Percentiles rank a stretch among this genome's conserved stretches.
phyloP scores from a whole-genome alignment of 2,888 invertebrate genomes.

The Drosophila nr. medialis region DNA sequence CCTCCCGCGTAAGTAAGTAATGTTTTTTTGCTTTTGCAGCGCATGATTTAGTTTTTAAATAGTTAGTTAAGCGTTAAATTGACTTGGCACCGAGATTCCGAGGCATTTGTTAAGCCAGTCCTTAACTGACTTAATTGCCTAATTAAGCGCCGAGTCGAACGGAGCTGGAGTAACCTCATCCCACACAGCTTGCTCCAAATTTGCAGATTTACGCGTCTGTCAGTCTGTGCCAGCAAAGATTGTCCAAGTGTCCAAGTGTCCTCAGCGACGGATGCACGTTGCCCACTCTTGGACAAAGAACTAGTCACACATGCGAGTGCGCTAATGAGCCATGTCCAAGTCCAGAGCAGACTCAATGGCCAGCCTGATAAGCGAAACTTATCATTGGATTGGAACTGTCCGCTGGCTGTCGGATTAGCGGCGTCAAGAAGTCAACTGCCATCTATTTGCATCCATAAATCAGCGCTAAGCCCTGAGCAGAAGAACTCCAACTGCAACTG shows the following conservation, averaged over 20 bases:
- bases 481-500: slow-evolving; percentile 1
- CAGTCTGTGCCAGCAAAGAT: slow-evolving; percentile 19
- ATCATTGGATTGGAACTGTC: slow-evolving; percentile 54
- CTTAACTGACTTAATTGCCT: slow-evolving; percentile 71
- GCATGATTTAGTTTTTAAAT: slow-evolving; percentile 62
- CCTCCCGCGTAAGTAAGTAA: slow-evolving; percentile 7
- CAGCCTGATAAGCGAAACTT: slow-evolving; percentile 59
- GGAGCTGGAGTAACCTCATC: slow-evolving; percentile 36
- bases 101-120: slow-evolving; percentile 42
- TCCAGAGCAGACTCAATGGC: neutral
- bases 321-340: slow-evolving; percentile 61
- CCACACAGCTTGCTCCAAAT: slow-evolving; percentile 63
- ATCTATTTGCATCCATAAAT: slow-evolving; percentile 71
- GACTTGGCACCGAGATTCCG: slow-evolving; percentile 57
- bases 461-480: slow-evolving; percentile 11
- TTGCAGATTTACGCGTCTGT: slow-evolving; percentile 34
- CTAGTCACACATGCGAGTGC: slow-evolving; percentile 36
- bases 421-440: slow-evolving; percentile 60
- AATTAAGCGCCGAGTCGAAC: slow-evolving; percentile 63
- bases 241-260: neutral
- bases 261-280: slow-evolving; percentile 10
- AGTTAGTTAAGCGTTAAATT: slow-evolving; percentile 77
- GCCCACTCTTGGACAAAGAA: slow-evolving; percentile 32
- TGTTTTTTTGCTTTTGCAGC: slow-evolving; percentile 23
- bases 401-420: slow-evolving; percentile 56